phyloP scores from a whole-genome alignment of 2,113 vertebrate species.

The Python bivittatus region DNA sequence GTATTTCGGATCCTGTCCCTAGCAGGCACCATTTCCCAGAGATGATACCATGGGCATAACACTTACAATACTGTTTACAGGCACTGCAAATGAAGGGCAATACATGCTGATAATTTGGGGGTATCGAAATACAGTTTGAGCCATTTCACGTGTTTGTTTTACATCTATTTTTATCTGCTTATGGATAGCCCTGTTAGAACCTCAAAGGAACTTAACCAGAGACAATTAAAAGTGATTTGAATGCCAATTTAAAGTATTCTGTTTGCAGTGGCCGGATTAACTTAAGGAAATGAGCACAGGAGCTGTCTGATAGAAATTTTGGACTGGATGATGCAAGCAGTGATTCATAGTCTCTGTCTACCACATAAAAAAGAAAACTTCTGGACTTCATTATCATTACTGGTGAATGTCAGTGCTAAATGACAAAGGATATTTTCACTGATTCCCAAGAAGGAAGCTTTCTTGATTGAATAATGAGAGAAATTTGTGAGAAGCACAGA shows the following conservation, averaged over 20 bases:
- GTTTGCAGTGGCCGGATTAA: neutral
- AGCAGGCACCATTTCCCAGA: neutral
- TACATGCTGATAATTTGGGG: neutral
- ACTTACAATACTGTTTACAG: neutral
- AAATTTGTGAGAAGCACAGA: constrained; percentile 1
- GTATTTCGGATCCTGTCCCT: neutral
- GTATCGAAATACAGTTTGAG: neutral
- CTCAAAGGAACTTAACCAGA: neutral
- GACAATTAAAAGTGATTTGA: neutral
- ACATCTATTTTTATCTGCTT: neutral
- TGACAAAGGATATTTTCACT: constrained; percentile 7
- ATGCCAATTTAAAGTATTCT: neutral
- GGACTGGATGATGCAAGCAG: neutral
- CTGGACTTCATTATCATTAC: neutral
- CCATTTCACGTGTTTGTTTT: neutral
- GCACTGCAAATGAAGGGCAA: neutral
- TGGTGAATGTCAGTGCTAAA: neutral
- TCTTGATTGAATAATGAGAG: neutral
- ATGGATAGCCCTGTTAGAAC: neutral
- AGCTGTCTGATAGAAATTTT: neutral
- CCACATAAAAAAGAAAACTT: neutral
- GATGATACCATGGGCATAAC: neutral
- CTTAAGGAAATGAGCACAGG: constrained; percentile 5
- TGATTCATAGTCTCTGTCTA: constrained; percentile 2
- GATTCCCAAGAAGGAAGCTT: neutral